Percentiles rank a stretch among this genome's conserved stretches.
Evolutionary conservation across 2,113 vertebrate genomes (phyloP).

Genomic region (Protobothrops mucrosquamatus): DNA sequence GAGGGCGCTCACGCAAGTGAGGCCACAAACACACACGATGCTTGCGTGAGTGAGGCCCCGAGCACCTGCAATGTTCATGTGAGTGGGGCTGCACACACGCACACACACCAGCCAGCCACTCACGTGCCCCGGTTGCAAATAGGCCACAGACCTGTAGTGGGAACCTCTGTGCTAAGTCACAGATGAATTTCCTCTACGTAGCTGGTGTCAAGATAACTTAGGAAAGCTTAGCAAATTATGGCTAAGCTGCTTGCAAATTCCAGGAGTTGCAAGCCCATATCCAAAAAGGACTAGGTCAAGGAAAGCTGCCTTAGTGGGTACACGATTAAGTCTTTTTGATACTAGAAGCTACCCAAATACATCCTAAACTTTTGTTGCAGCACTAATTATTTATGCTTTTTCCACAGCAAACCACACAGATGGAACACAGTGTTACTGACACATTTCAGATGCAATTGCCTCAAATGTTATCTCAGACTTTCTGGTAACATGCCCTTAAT

Average conservation of each 20-base stretch:
- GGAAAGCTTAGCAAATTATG: not conserved
- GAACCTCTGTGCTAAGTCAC: too few species aligned
- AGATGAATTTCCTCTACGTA: not conserved
- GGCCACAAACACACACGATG: too few species aligned
- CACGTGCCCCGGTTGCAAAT: too few species aligned
- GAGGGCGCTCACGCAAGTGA: too few species aligned
- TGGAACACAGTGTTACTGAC: slow-evolving; percentile 5
- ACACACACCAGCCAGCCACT: too few species aligned
- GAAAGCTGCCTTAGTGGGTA: not conserved
- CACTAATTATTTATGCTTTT: not conserved
- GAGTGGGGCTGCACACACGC: too few species aligned
- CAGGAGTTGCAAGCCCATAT: not conserved
- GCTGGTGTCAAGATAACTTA: not conserved
- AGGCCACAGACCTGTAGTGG: too few species aligned
- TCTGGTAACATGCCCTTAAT: slow-evolving; percentile 6
- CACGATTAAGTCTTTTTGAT: not conserved
- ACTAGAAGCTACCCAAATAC: not conserved
- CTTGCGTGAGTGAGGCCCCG: too few species aligned
- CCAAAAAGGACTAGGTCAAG: not conserved
- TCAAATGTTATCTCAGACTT: not conserved
- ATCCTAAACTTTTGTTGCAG: not conserved
- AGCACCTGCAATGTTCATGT: too few species aligned
- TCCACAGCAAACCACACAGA: not conserved
- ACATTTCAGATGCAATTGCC: not conserved
- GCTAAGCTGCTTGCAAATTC: not conserved